phyloP scores from a whole-genome alignment of 2,888 invertebrate species.

The Tinea pellionella region DNA sequence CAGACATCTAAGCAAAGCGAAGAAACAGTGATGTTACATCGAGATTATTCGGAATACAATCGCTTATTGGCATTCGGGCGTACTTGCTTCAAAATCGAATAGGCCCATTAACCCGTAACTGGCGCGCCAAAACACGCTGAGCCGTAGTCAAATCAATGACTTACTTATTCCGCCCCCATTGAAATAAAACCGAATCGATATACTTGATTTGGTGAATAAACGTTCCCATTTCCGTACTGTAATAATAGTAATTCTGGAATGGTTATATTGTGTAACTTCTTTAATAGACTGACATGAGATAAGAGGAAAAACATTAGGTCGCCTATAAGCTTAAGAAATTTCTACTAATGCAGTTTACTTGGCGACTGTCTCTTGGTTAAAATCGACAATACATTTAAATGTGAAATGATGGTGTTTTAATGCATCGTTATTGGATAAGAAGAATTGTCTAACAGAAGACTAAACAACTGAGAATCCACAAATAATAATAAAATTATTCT shows the following conservation, averaged over 20 bases:
- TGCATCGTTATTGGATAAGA: too few relatives aligned
- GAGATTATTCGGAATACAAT: slow-evolving; percentile 19
- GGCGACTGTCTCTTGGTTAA: too few relatives aligned
- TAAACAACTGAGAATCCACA: too few relatives aligned
- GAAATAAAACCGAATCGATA: slow-evolving; percentile 21
- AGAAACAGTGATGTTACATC: not conserved
- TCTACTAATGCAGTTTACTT: not conserved
- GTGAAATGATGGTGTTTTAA: too few relatives aligned
- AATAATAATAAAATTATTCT: too few relatives aligned
- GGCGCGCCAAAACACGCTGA: slow-evolving; percentile 35
- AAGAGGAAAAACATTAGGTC: not conserved
- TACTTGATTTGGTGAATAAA: not conserved
- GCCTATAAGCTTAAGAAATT: not conserved
- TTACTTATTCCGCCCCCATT: slow-evolving; percentile 32
- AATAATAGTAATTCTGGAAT: not conserved
- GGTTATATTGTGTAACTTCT: not conserved
- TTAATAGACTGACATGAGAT: not conserved
- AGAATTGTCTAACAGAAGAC: too few relatives aligned
- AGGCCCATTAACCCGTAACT: slow-evolving; percentile 39
- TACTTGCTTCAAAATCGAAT: slow-evolving; percentile 36
- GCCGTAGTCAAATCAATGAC: slow-evolving; percentile 45
- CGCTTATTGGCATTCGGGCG: slow-evolving; percentile 31
- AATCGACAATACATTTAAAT: too few relatives aligned
- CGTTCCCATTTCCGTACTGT: not conserved
- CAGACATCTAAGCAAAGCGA: not conserved